A percentile compares a stretch with the other conserved stretches of the same genome.
phyloP scores from a whole-genome alignment of 1,140 invertebrate genomes.

The Oscheius sp. region DNA sequence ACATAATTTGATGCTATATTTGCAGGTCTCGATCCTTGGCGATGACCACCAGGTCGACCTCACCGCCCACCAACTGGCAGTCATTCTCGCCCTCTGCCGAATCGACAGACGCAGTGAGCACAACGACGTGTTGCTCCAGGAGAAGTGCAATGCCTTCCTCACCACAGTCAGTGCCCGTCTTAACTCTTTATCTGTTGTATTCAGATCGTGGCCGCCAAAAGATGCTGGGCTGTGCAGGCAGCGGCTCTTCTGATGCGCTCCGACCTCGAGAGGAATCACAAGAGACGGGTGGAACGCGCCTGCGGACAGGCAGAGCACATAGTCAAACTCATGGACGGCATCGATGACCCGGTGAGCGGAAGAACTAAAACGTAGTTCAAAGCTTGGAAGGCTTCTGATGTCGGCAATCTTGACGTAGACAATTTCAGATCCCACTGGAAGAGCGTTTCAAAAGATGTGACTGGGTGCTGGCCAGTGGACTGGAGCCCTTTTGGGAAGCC shows the following conservation, averaged over 20 bases:
- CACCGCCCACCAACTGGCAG: background rate
- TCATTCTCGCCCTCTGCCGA: conserved; percentile 2
- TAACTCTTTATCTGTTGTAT: background rate
- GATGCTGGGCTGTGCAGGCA: conserved; percentile 26
- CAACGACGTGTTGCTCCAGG: conserved; percentile 11
- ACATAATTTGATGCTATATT: no score
- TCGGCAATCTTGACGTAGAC: background rate
- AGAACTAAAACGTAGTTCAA: background rate
- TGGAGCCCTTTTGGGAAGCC: conserved; percentile 24
- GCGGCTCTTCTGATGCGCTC: conserved; percentile 15
- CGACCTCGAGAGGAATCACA: conserved; percentile 16
- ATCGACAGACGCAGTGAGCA: conserved; percentile 4
- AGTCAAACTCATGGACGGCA: conserved; percentile 12
- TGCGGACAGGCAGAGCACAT: conserved; percentile 20
- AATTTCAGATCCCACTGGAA: background rate
- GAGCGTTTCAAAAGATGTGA: background rate
- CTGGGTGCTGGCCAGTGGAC: background rate
- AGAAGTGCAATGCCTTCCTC: conserved; percentile 18
- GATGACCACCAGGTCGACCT: background rate
- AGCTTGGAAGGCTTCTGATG: background rate
- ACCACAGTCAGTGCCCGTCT: conserved; percentile 4
- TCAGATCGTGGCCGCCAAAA: background rate
- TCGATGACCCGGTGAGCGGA: conserved; percentile 11
- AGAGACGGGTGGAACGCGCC: conserved; percentile 26
- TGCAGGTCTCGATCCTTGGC: no score